phyloP scores from a whole-genome alignment of 1,140 invertebrate species.

The Batillaria attramentaria region DNA sequence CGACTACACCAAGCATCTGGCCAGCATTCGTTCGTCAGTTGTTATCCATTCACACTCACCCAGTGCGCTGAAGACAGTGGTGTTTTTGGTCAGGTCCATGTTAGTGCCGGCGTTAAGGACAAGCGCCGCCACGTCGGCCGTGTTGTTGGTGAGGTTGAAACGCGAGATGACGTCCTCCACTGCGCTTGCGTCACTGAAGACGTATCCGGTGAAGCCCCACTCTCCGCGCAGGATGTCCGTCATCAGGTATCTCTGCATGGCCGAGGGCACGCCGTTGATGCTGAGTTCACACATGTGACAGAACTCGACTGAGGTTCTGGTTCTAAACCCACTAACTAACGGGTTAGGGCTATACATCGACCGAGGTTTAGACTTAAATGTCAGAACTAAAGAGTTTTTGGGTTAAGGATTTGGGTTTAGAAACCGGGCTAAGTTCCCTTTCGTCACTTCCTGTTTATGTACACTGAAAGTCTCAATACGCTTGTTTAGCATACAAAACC shows the following conservation, averaged over 20 bases:
- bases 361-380: not conserved
- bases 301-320: too few relatives aligned
- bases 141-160: constrained; percentile 60
- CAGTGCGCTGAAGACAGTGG: constrained; percentile 49
- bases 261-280: constrained; percentile 67
- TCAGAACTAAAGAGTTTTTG: not conserved
- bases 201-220: constrained; percentile 69
- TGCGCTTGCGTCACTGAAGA: constrained; percentile 66
- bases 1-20: not conserved
- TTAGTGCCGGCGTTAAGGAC: constrained; percentile 66
- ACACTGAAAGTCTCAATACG: too few relatives aligned
- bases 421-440: not conserved
- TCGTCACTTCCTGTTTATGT: too few relatives aligned
- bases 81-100: constrained; percentile 57
- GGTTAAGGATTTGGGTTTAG: not conserved
- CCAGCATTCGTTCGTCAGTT: too few relatives aligned
- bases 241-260: constrained; percentile 64
- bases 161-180: constrained; percentile 60
- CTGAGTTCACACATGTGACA: constrained; percentile 46
- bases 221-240: constrained; percentile 64
- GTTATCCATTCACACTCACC: too few relatives aligned
- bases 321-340: not conserved
- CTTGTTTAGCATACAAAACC: too few relatives aligned
- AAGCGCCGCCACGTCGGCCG: constrained; percentile 57
- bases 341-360: not conserved